Conservation (phyloP, 2,888 invertebrate species). For the Malthinus flaveolus region DNA sequence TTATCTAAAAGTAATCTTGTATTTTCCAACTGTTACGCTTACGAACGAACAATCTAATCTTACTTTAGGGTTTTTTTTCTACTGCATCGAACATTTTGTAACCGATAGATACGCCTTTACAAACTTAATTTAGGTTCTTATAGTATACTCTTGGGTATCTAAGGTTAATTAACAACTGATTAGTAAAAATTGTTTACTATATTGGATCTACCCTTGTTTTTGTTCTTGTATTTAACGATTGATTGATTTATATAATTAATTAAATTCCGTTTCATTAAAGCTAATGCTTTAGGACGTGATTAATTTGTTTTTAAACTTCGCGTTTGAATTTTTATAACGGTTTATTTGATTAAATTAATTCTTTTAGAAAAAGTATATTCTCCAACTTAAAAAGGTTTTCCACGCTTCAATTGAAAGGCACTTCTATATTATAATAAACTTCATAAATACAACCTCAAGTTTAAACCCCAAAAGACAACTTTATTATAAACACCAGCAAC, state of each 20-base stretch:
- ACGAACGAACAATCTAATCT: constrained; percentile 33
- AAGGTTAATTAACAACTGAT: constrained; percentile 46
- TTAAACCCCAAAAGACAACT: no score
- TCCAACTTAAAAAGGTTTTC: no score
- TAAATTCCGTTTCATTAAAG: constrained; percentile 28
- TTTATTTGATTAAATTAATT: no score
- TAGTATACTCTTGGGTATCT: constrained; percentile 34
- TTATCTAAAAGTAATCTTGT: constrained; percentile 27
- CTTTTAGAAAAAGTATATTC: no score
- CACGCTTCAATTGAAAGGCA: no score
- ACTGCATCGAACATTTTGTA: constrained; percentile 38
- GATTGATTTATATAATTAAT: constrained; percentile 37
- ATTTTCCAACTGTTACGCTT: constrained; percentile 31
- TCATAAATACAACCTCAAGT: no score
- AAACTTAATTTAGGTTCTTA: constrained; percentile 42
- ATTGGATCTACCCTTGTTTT: constrained; percentile 39
- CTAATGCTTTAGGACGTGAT: constrained; percentile 11
- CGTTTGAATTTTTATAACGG: neutral
- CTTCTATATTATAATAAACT: no score
- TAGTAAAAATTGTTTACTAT: constrained; percentile 42
- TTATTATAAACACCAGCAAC: no score
- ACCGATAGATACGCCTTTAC: constrained; percentile 38
- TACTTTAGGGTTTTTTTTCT: constrained; percentile 28
- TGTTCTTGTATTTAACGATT: constrained; percentile 33
- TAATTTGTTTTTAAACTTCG: constrained; percentile 7